Conservation (phyloP, 2,797 vertebrate species). For the Ammospiza maritima region DNA sequence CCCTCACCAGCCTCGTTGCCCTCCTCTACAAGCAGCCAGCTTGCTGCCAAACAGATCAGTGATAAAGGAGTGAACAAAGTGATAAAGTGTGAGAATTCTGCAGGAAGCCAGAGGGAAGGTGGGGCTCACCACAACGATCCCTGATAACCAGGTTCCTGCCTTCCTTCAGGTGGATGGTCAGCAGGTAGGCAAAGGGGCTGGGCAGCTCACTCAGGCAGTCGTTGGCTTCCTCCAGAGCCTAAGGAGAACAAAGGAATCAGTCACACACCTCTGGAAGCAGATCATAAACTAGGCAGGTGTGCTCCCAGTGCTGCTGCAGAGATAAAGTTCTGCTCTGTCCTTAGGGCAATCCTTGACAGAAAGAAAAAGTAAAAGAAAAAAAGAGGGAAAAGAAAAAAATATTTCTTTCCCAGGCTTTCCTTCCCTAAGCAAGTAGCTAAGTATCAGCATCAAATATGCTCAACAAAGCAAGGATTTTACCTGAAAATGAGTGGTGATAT, state of each 20-base stretch:
- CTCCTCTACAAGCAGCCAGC: neutral
- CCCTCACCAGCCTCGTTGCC: too few species aligned
- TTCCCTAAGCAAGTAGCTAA: neutral
- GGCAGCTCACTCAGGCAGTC: slow-evolving; percentile 69
- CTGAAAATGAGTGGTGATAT: neutral
- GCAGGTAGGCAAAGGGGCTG: slow-evolving; percentile 86
- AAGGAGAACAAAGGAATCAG: neutral
- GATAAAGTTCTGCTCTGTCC: neutral
- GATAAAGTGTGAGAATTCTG: neutral
- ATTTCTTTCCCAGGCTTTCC: neutral
- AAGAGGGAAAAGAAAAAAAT: fast-evolving
- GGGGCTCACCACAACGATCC: slow-evolving; percentile 88
- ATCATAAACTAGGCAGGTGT: neutral
- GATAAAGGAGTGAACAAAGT: neutral
- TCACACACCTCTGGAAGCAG: neutral
- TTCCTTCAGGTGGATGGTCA: slow-evolving; percentile 89
- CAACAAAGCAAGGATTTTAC: neutral
- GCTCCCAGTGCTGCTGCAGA: neutral
- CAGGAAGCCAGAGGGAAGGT: neutral
- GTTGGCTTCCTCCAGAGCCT: slow-evolving; percentile 64
- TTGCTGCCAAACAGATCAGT: neutral
- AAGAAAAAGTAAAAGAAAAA: fast-evolving
- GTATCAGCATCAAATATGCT: neutral
- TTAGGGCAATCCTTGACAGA: neutral
- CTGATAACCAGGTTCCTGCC: slow-evolving; percentile 90